A percentile compares a stretch with the other conserved stretches of the same genome.
Conservation (phyloP, 92 coral and sea anemone genomes). For the Scolanthus callimorphus region DNA sequence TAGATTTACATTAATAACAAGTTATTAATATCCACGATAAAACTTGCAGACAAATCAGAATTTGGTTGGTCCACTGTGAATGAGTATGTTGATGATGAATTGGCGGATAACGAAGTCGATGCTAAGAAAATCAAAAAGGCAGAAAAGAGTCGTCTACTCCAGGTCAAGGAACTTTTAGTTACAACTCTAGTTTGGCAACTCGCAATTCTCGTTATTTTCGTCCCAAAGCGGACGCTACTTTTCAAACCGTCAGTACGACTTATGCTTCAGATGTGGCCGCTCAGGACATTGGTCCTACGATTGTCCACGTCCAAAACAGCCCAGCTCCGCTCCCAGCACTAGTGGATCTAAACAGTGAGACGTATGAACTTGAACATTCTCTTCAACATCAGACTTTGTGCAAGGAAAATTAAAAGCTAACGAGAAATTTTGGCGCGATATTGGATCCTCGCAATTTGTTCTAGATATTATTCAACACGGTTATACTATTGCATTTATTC, state of each 20-base stretch:
- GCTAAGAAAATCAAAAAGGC: too few species aligned
- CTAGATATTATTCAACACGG: conserved; percentile 44
- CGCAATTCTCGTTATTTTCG: conserved; percentile 14
- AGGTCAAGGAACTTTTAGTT: too few species aligned
- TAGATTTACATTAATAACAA: too few species aligned
- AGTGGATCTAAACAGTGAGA: neutral
- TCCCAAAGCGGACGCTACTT: conserved; percentile 1
- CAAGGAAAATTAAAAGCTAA: conserved; percentile 12
- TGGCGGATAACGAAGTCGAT: too few species aligned
- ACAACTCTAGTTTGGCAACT: too few species aligned
- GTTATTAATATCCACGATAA: too few species aligned
- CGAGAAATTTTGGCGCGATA: conserved; percentile 37
- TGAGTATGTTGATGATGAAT: too few species aligned
- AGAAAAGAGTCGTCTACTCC: too few species aligned
- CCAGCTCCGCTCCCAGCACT: neutral
- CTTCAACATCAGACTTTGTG: conserved; percentile 9
- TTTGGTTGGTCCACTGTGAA: conserved; percentile 22
- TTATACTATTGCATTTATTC: too few species aligned
- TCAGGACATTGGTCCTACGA: conserved; percentile 9
- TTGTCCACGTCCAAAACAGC: neutral
- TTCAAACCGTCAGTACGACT: neutral
- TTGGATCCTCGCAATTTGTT: conserved; percentile 41
- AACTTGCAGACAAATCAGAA: too few species aligned
- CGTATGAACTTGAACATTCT: neutral
- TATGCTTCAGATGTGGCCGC: conserved; percentile 7